Base-by-base conservation (phyloP, 2,888 invertebrate species). In the Sphinx pinastri region DNA sequence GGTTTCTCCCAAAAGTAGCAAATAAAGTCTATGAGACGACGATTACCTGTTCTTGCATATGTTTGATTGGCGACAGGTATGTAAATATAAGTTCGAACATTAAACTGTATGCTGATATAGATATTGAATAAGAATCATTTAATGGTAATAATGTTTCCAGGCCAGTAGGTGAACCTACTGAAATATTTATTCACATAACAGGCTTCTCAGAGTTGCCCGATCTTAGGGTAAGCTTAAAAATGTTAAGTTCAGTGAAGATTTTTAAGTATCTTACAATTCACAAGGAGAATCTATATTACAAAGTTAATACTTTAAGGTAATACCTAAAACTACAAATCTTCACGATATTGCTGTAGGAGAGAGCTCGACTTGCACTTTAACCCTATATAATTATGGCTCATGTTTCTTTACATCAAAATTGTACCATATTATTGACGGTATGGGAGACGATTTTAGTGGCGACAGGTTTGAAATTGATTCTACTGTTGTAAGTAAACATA, bases 191-290 rank as follows among this genome's bases (percentile, higher is more conserved):
- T 25, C 81, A 88, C 47, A 87, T 94, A 68, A 82, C 79, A 47
- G 94, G 94, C 70, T 93, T 88, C 82, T 94, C 94, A 0, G 93
- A 93, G 79, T 73, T 86, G 6, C 91, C 93, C 13, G 90, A 93
- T 81, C 84, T 94, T 68, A 87, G 84, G 85, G 71, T 71, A 68
- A 57, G 25, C 10, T 31, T 51, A 51, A n/a, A 38, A 5, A 38
- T 38, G 38, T 38, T 7, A 38, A 38, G 38, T 57, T 59, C 8
- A 13, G 13, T 51, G 13, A 66, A 63, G 19, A 16, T n/a, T 47
- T 38, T 63, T 38, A n/a, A 67, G 6, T 31, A n/a, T 10, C 12
- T 8, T 11, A 52, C 13, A 67, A 19, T 1, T 19, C 7, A 38
- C 38, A 38, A 38, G 38, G 8, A 0, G 38, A 38, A 38, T 5